Base-by-base conservation (phyloP, 2,797 vertebrate genomes). In the Sebastiscus tertius region DNA sequence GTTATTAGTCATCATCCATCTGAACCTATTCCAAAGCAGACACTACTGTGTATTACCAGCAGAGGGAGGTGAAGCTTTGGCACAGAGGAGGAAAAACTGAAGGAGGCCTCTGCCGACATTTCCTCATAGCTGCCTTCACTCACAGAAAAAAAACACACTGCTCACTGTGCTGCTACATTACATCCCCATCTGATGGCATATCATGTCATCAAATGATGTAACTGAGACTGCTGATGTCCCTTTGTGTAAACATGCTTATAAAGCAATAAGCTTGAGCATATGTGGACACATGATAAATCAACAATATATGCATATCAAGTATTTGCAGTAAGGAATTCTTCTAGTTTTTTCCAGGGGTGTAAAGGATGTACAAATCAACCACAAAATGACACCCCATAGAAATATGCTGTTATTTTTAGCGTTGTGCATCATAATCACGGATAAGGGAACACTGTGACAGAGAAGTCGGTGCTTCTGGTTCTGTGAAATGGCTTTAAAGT, bases 21-120 rank as follows among this genome's bases (percentile, higher is more conserved):
- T 58, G 13, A 67, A 27, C 67, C 2, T 8, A 42, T 49, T 10
- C 8, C 13, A 62, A 36, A 56, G 33, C 31, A 60, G 54, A 54
- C 26, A 74, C 16, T 88, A 56, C 86, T 58, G 22, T 26, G 22
- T 56, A n/a, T 70, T 5, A 60, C 92, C 93, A 93, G 73, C 75
- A 93, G 94, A 91, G 87, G 93, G 92, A 67, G 81, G 18, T 85
- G 52, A 82, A 70, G 91, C 46, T 83, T 83, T 73, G 63, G 83
- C 31, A 77, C 36, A 72, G 8, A 66, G 72, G n/a, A 75, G 79
- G 22, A 67, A 77, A 79, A 81, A 36, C 31, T 61, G 64, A 77
- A 46, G 81, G 42, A 72, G 63, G 81, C 67, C 70, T 89, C 55
- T 80, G 87, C 88, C 74, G 87, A 92, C 89, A 89, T 91, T 87